These are phyloP conservation scores for Drosophila sturtevanti DNA, from an alignment of 1,140 invertebrate genomes.

Conservation along the genomic window DNA sequence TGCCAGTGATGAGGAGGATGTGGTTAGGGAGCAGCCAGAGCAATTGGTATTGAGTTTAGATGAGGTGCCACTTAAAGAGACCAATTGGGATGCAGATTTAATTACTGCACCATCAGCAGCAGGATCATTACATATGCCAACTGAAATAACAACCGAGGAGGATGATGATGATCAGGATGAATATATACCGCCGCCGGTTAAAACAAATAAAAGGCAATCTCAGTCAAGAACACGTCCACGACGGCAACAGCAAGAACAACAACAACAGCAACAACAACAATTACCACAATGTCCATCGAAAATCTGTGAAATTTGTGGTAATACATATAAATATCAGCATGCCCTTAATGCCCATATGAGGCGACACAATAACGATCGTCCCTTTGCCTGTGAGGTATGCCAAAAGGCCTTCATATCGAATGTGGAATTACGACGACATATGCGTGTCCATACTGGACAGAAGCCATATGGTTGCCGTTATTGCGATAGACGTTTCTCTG, in stretches of 20 bases:
- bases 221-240: neutral
- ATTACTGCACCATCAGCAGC: neutral
- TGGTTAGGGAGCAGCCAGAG: neutral
- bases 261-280: conserved; percentile 27
- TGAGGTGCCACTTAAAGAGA: conserved; percentile 8
- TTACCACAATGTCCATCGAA: conserved; percentile 48
- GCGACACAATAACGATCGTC: conserved; percentile 74
- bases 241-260: neutral
- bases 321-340: conserved; percentile 80
- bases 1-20: neutral
- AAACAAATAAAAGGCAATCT: neutral
- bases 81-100: conserved; percentile 2
- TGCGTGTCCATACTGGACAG: conserved; percentile 78
- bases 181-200: neutral
- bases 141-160: neutral
- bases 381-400: conserved; percentile 76
- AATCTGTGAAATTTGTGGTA: conserved; percentile 81
- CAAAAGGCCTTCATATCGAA: conserved; percentile 80
- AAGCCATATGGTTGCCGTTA: conserved; percentile 88
- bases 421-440: conserved; percentile 78
- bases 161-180: neutral
- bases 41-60: conserved; percentile 3
- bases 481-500: conserved; percentile 88
- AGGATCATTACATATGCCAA: neutral
- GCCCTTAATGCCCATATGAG: conserved; percentile 79